Base-by-base conservation (phyloP, 2,888 invertebrate genomes). In the Eupithecia dodoneata region DNA sequence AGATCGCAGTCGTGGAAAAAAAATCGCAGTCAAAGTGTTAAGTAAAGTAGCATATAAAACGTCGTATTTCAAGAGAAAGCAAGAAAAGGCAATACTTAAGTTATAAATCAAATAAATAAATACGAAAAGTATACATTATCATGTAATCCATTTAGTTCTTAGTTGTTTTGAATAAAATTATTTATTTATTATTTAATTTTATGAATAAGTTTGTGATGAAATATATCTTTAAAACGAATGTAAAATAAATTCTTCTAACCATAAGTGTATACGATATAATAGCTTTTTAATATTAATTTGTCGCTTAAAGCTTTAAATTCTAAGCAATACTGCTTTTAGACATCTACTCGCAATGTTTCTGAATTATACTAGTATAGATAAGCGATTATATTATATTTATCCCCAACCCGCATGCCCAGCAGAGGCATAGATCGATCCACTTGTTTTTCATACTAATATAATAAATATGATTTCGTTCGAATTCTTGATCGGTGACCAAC, bases 241-340 rank as follows among this genome's bases (percentile, higher is more conserved):
- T 59, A 30, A 63, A 63, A 59, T 18, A 63, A 63, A 10, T 2
- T 18, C 10, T 63, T 10, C 30, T 63, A 63, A 63, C 30, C 63
- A 63, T 30, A 63, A 12, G 10, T 30, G 63, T 63, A 59, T n/a
- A 18, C 10, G 30, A 4, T 18, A 59, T 3, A 10, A 63, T 30
- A 30, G 59, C 30, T 30, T 63, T 63, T 63, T 59, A 4, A 63
- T 59, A 59, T 18, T 59, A 59, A 59, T 63, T 63, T 63, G 63
- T 63, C 10, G 15, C 66, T 66, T 42, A 66, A 2, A 66, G 15
- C 42, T 66, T 42, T 66, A 65, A 65, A 41, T 41, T 65, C n/a
- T 41, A 12, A 15, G 42, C 66, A 66, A 66, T 42, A 66, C 63
- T 63, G 63, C 63, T 63, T 18, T 63, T 63, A 63, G 12, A 63